Percentiles rank a stretch among this genome's conserved stretches.
phyloP scores from a whole-genome alignment of 35 echinoderm and acorn worm genomes.

The Strongylocentrotus purpuratus region DNA sequence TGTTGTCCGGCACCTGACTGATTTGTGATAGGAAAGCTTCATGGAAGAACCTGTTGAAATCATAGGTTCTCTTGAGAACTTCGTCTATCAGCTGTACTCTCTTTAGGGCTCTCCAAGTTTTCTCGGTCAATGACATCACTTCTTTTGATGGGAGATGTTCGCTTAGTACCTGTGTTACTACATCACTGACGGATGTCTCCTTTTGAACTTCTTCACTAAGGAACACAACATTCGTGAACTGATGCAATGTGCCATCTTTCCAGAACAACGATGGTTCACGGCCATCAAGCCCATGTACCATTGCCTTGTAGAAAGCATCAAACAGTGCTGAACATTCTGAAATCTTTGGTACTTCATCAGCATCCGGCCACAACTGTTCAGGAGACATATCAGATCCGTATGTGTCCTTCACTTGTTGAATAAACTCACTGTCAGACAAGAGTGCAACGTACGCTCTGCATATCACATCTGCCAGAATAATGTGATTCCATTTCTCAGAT shows the following conservation, averaged over 20 bases:
- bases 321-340: conserved; percentile 50
- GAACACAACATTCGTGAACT: conserved; percentile 45
- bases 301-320: conserved; percentile 61
- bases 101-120: background rate
- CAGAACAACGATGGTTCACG: conserved; percentile 44
- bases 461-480: conserved; percentile 57
- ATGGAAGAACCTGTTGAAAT: conserved; percentile 59
- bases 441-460: conserved; percentile 64
- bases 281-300: conserved; percentile 41
- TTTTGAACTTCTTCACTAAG: conserved; percentile 26
- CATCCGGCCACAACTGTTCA: conserved; percentile 73
- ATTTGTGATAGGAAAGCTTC: conserved; percentile 62
- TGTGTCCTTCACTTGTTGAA: background rate
- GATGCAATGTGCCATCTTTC: background rate
- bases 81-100: background rate
- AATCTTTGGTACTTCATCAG: conserved; percentile 1
- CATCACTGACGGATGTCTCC: background rate
- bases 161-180: background rate
- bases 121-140: background rate
- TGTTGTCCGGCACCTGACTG: background rate
- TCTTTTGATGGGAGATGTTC: background rate
- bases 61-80: conserved; percentile 8
- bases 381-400: background rate
- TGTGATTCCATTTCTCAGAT: conserved; percentile 64
- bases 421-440: conserved; percentile 26